Base-by-base conservation (phyloP, 2,797 vertebrate species). In the Paratrypauchen microcephalus region DNA sequence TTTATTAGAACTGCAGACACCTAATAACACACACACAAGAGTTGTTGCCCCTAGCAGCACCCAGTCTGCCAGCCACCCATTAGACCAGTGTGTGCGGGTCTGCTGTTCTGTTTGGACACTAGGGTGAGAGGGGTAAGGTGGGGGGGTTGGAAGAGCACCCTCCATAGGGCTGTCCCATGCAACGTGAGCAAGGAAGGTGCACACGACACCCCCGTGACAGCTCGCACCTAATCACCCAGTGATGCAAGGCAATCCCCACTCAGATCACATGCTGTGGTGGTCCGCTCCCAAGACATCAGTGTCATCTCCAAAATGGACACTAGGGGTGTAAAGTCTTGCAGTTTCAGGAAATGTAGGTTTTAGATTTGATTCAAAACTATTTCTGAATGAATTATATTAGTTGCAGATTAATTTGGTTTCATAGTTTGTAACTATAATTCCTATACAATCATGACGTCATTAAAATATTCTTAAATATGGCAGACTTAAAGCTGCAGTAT, bases 1-100 rank as follows among this genome's bases (percentile, higher is more conserved):
- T 92, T 91, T 92, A 92, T 92, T 92, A 92, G 92, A 92, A 92
- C 88, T 85, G 91, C 89, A 91, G 89, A 92, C 89, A 87, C 87
- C 89, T 89, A 91, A 90, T 89, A 86, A 91, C 87, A 82, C 68
- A 81, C 83, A 60, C 56, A 76, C 81, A 76, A 69, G 69, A 82
- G 81, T 78, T 77, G 88, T 84, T 87, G 85, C 87, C 81, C 86
- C 79, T 78, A 83, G 81, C 83, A 86, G 87, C 84, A 72, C 82
- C 76, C 88, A 70, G 83, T 75, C 74, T 77, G 76, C 83, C 83
- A 81, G 80, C 61, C 62, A 18, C 69, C 80, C 76, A 76, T 88
- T 83, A 87, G 80, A 66, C 77, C 55, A 15, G 77, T 87, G 81
- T 84, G 82, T 82, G 75, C 77, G 74, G 78, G 82, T 87, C 85